Base-by-base conservation (phyloP, 2,888 invertebrate species). In the Fragum sueziense region DNA sequence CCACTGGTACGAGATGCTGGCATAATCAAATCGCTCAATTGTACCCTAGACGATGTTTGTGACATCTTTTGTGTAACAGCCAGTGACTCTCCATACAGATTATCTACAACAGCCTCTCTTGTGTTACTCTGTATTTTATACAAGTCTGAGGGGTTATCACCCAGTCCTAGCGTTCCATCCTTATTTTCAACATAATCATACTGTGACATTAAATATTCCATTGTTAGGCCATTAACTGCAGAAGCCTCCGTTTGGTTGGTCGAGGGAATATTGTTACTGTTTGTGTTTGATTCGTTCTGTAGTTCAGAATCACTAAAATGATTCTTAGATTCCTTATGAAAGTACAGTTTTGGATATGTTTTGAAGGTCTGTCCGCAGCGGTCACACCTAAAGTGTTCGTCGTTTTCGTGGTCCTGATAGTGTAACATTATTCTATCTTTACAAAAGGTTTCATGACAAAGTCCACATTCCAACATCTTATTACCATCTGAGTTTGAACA, bases 51-150 rank as follows among this genome's bases (percentile, higher is more conserved):
- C 2, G 77, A 74, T 76, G 76, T 70, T 37, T 70, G 57, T 41
- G 80, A 76, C 7, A 76, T 27, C 51, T 80, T 76, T 41, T 80
- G 65, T 27, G 76, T 73, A n/a, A 80, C 76, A n/a, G 70, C 27
- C 27, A 76, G 72, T 17, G 76, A 37, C 29, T 76, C 73, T 37
- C 76, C 70, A 22, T 54, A 47, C 34, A 68, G 62, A 33, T 71
- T 67, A 11, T 57, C 57, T 29, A 22, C 14, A 2, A 0, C n/a
- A 22, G 22, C 27, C 41, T 34, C 65, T n/a, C 17, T 34, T n/a
- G 14, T 33, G 22, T 65, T 65, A 14, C 2, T 9, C 27, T 65
- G 41, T 41, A 11, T 37, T n/a, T n/a, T n/a, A n/a, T n/a, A n/a
- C n/a, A n/a, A n/a, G n/a, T n/a, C n/a, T n/a, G n/a, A n/a, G 25